phyloP scores from a whole-genome alignment of 1,140 invertebrate species.

The Acyrthosiphon pisum region DNA sequence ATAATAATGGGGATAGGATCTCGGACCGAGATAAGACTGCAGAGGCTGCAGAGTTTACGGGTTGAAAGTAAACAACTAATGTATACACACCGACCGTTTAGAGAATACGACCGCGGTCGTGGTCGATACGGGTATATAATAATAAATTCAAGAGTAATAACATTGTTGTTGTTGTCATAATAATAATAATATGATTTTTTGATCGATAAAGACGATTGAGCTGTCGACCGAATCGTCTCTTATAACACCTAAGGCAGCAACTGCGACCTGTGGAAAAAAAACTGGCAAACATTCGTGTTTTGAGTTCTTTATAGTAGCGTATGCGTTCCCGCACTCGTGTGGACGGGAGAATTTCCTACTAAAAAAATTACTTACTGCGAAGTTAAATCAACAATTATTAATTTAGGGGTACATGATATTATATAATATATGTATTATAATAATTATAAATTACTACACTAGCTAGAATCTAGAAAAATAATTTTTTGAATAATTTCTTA shows the following conservation, averaged over 20 bases:
- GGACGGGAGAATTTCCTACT: background rate
- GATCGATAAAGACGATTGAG: background rate
- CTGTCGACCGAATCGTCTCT: background rate
- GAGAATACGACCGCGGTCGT: background rate
- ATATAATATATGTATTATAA: too few species aligned
- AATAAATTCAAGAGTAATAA: background rate
- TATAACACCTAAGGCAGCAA: background rate
- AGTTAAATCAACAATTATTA: background rate
- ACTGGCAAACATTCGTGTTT: background rate
- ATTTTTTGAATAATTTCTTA: background rate
- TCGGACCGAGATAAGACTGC: background rate
- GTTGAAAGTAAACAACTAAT: background rate
- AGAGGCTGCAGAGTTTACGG: background rate
- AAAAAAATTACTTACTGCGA: background rate
- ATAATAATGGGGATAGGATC: background rate
- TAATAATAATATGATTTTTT: background rate
- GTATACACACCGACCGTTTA: background rate
- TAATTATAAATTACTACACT: background rate
- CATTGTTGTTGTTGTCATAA: background rate
- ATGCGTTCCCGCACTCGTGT: background rate
- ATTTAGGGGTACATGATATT: too few species aligned
- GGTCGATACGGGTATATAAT: background rate
- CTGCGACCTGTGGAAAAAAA: background rate
- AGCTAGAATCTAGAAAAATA: background rate
- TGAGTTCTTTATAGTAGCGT: background rate